Evolutionary conservation across 2,888 invertebrate species (phyloP).

Genomic region (Tineola bisselliella): DNA sequence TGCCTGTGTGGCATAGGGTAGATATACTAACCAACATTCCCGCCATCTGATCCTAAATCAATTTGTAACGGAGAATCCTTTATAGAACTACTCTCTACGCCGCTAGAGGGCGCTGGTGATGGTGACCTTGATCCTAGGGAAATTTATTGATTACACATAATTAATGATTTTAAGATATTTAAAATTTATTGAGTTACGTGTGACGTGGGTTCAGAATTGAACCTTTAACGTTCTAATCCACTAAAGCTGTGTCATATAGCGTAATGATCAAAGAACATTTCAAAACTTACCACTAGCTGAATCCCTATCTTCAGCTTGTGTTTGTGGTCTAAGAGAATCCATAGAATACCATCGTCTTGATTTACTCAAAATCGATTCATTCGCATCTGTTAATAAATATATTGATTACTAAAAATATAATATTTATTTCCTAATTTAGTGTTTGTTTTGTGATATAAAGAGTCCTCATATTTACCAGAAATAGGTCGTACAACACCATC

Average conservation of each 20-base stretch:
- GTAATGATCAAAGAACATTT: too few species aligned
- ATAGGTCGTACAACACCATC: constrained; percentile 19
- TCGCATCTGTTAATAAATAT: background rate
- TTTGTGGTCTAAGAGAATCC: constrained; percentile 49
- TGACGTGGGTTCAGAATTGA: too few species aligned
- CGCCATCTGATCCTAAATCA: constrained; percentile 76
- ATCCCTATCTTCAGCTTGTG: constrained; percentile 49
- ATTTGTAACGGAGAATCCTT: constrained; percentile 84
- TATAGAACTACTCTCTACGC: constrained; percentile 83
- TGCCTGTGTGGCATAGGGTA: background rate
- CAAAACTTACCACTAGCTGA: constrained; percentile 58
- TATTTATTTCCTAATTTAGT: background rate
- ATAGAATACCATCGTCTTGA: constrained; percentile 57
- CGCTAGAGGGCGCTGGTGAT: constrained; percentile 89
- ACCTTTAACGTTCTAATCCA: too few species aligned
- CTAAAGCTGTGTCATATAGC: too few species aligned
- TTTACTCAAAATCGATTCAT: constrained; percentile 22
- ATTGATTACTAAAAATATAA: too few species aligned
- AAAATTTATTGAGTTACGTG: too few species aligned
- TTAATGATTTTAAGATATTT: too few species aligned
- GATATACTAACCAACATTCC: constrained; percentile 50
- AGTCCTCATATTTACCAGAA: background rate
- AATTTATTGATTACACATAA: too few species aligned
- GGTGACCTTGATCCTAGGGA: constrained; percentile 76
- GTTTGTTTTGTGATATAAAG: too few species aligned